These are phyloP conservation scores for Myotis brandtii DNA, from an alignment of 2,113 vertebrate species.

Conservation along the genomic window DNA sequence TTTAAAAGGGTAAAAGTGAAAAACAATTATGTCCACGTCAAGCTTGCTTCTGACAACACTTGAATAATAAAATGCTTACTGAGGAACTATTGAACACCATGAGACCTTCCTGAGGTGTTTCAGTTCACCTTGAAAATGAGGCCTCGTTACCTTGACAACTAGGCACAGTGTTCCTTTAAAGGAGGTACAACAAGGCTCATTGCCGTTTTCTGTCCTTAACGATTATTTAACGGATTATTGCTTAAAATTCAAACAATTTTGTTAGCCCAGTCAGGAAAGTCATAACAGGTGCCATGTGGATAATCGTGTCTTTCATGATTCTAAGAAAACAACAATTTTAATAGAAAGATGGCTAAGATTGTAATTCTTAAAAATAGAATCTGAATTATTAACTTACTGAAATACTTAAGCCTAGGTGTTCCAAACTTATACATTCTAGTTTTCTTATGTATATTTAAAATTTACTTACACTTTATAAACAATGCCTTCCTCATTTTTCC, in stretches of 20 bases:
- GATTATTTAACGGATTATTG: conserved; percentile 30
- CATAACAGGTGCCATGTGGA: background rate
- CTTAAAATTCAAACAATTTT: conserved; percentile 31
- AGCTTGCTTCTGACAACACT: background rate
- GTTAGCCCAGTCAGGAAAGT: background rate
- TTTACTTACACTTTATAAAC: background rate
- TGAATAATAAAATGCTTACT: conserved; percentile 1
- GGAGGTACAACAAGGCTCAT: background rate
- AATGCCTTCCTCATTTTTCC: background rate
- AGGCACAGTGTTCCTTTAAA: background rate
- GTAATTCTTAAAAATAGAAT: background rate
- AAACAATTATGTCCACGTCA: conserved; percentile 4
- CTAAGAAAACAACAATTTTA: background rate
- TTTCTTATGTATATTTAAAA: background rate
- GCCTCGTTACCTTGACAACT: background rate
- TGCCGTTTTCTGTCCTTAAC: background rate
- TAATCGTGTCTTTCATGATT: conserved; percentile 1
- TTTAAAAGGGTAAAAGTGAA: conserved; percentile 27
- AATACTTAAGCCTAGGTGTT: background rate
- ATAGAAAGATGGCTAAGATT: background rate
- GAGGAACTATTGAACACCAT: background rate
- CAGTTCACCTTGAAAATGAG: conserved; percentile 12
- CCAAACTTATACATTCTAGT: background rate
- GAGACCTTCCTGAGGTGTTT: background rate
- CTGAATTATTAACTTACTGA: conserved; percentile 30